Conservation (phyloP, 2,113 vertebrate genomes). For the Anolis sagrei region DNA sequence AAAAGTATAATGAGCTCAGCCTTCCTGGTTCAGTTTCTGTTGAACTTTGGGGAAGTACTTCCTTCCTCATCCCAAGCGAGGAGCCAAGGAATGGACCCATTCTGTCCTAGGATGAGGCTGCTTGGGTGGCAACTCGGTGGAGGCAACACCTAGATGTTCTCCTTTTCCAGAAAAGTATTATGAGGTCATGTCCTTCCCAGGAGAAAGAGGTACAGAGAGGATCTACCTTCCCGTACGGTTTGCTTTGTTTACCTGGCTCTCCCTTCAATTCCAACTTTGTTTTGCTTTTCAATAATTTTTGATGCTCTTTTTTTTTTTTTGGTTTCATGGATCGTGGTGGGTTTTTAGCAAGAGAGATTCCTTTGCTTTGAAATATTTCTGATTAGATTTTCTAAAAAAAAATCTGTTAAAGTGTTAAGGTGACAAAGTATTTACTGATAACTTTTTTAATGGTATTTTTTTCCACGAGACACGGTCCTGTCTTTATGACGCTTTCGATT, state of each 20-base stretch:
- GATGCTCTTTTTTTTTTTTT: constrained; percentile 9
- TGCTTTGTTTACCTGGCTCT: too few species aligned
- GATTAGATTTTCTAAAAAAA: constrained; percentile 20
- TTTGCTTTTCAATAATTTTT: constrained; percentile 21
- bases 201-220: not conserved
- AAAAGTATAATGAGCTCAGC: too few species aligned
- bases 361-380: constrained; percentile 34
- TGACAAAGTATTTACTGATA: constrained; percentile 41
- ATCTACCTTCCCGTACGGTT: constrained; percentile 15
- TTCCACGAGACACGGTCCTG: constrained; percentile 51
- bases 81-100: not conserved
- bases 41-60: too few species aligned
- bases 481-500: constrained; percentile 53
- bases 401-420: constrained; percentile 53
- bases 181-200: not conserved
- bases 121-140: not conserved
- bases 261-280: constrained; percentile 68
- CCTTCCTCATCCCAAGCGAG: not conserved
- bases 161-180: not conserved
- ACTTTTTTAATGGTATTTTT: constrained; percentile 23
- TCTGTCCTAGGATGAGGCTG: too few species aligned
- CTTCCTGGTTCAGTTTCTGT: not conserved
- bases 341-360: constrained; percentile 18
- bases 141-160: too few species aligned
- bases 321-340: constrained; percentile 31